Base-by-base conservation (phyloP, 2,113 vertebrate genomes). In the Cichladusa arquata region DNA sequence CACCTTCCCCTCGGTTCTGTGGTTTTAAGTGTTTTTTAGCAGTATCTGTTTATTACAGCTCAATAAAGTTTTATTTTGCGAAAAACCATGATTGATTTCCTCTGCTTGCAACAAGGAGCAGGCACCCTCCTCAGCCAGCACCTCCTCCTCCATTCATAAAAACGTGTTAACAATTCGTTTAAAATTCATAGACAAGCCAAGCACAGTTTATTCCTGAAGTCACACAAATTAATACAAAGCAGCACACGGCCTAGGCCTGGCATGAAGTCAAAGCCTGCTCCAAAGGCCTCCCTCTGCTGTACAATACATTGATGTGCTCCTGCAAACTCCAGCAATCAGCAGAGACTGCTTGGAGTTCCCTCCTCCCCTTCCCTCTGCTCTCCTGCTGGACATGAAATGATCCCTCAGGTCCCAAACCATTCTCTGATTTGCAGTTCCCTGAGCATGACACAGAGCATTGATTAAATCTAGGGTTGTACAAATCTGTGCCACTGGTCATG, bases 151-250 rank as follows among this genome's bases (percentile, higher is more conserved):
- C 3, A 86, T 97, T 92, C 95, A 94, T 96, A 97, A 97, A 96
- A 97, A 97, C 4, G 86, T 95, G 96, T 97, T 96, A 97, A 97
- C 96, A 97, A 97, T 97, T 96, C 72, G 40, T 91, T 97, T 97
- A 96, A 96, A 96, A 95, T 94, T 86, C 95, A 93, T 71, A 67
- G 40, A 66, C 83, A 81, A 95, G 96, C 91, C 96, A 93, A 90
- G 80, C 80, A 44, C 72, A 60, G 94, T 88, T 95, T 78, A 93
- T 83, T 94, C 92, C 74, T n/a, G 67, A 93, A 88, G 71, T 88
- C 58, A 58, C 80, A 86, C 80, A 58, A 91, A 97, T 96, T 95
- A 95, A 94, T 92, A 94, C 88, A 88, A 92, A 96, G 95, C 96
- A 96, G 96, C 88, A 51, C 80, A 31, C 17, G 81, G 82, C 94